Percentiles rank a stretch among this genome's conserved stretches.
phyloP scores from a whole-genome alignment of 2,888 invertebrate species.

The Exephanes ischioxanthus region DNA sequence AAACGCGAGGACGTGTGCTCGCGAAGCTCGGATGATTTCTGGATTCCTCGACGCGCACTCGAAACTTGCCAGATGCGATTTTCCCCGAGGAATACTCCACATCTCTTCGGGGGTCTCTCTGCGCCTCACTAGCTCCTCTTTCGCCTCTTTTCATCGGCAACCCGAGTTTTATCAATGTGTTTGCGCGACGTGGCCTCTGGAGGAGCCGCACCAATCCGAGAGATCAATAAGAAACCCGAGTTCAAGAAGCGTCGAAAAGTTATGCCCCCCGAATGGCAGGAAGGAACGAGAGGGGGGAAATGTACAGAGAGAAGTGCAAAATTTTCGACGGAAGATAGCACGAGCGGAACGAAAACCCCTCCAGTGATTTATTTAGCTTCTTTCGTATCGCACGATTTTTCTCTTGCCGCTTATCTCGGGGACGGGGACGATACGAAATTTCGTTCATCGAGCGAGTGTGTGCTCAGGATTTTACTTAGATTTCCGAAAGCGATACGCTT shows the following conservation, averaged over 20 bases:
- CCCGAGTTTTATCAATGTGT: constrained; percentile 77
- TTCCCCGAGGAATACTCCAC: constrained; percentile 19
- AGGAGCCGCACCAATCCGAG: constrained; percentile 74
- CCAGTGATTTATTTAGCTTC: constrained; percentile 41
- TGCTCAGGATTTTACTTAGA: constrained; percentile 40
- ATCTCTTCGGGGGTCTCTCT: background rate
- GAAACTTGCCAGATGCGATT: constrained; percentile 19
- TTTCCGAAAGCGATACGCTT: constrained; percentile 40
- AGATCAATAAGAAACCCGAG: constrained; percentile 80
- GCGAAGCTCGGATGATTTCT: constrained; percentile 5
- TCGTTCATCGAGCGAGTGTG: constrained; percentile 24
- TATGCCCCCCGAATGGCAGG: constrained; percentile 64
- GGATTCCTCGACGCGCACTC: constrained; percentile 9
- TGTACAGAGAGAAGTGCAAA: constrained; percentile 39
- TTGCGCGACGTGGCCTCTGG: constrained; percentile 65
- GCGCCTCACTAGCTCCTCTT: constrained; percentile 8
- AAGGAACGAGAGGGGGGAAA: constrained; percentile 10
- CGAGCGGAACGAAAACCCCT: constrained; percentile 47
- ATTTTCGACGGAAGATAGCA: constrained; percentile 50
- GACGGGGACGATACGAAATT: constrained; percentile 40
- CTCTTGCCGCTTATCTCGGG: constrained; percentile 22
- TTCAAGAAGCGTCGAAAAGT: constrained; percentile 76
- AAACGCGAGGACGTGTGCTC: background rate
- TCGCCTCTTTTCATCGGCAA: constrained; percentile 45
- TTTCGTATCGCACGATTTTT: background rate